Evolutionary conservation across 1,140 invertebrate species (phyloP).

Genomic region (Lasaia peninsularis): DNA sequence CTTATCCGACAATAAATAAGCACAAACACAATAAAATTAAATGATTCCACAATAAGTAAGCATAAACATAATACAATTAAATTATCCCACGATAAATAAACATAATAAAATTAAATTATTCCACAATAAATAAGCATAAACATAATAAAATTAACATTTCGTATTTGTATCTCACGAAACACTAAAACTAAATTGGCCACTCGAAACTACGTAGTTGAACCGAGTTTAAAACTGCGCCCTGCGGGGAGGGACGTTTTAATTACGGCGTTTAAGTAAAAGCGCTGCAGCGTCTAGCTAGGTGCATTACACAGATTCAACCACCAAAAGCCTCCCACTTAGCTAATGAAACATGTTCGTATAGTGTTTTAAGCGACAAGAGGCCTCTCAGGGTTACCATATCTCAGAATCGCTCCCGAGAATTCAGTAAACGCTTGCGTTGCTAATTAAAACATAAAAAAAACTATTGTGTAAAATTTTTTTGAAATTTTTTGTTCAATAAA

Average conservation of each 20-base stretch:
- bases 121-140: not conserved
- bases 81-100: too few species aligned
- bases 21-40: constrained; percentile 28
- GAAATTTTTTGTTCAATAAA: too few species aligned
- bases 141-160: constrained; percentile 33
- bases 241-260: constrained; percentile 69
- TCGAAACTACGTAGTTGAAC: constrained; percentile 60
- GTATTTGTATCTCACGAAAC: constrained; percentile 53
- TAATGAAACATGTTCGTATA: constrained; percentile 79
- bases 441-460: too few species aligned
- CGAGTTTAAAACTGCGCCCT: constrained; percentile 69
- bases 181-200: constrained; percentile 72
- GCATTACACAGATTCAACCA: constrained; percentile 74
- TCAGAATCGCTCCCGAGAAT: too few species aligned
- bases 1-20: too few species aligned
- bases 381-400: not conserved
- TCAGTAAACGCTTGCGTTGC: too few species aligned
- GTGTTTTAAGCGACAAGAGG: constrained; percentile 57
- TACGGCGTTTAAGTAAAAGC: constrained; percentile 75
- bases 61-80: too few species aligned
- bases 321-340: constrained; percentile 78
- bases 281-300: constrained; percentile 65
- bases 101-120: too few species aligned
- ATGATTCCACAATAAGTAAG: too few species aligned
- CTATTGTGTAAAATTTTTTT: too few species aligned